Evolutionary conservation across 1,140 invertebrate species (phyloP), one percentile per base, ranked within the genome.

Genomic region (Drepana arcuata): DNA sequence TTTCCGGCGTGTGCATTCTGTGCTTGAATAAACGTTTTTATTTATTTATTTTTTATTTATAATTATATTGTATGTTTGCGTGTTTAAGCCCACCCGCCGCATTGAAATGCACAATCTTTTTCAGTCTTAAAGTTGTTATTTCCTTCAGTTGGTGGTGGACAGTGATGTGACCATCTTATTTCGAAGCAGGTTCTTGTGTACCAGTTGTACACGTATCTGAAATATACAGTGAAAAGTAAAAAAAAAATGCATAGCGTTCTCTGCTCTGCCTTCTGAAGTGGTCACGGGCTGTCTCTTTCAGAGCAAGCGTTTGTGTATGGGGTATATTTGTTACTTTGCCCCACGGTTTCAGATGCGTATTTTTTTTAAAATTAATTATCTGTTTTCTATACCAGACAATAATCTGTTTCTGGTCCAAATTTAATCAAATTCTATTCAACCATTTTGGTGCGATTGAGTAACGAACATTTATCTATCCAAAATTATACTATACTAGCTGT

Each of bases 181-280:
- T 41, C 27, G 13, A 60, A 41, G 32, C 72, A 77, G 3, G 35
- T 41, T 11, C 41, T 48, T 1, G 32, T 48, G 3, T 49, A 48
- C 69, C 69, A 73, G 29, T 69, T 53, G 41, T 41, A 73, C 0
- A 61, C 52, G 32, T 58, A 73, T 39, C 72, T 73, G 32, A n/a
- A 51, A 18, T 24, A 30, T 28, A 2, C 25, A 33, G 14, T 14
- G 14, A 35, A 41, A 14, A 18, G 26, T 25, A 24, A 12, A 16
- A 13, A 16, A 26, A 7, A 9, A 21, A n/a, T n/a, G n/a, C n/a
- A n/a, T n/a, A n/a, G n/a, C n/a, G n/a, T n/a, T n/a, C n/a, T n/a
- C n/a, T n/a, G n/a, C n/a, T n/a, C n/a, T n/a, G n/a, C n/a, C n/a
- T n/a, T n/a, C n/a, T n/a, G n/a, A n/a, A n/a, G n/a, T n/a, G n/a